Evolutionary conservation across 2,113 vertebrate species (phyloP).

Genomic region (Choloepus hoffmanni): DNA sequence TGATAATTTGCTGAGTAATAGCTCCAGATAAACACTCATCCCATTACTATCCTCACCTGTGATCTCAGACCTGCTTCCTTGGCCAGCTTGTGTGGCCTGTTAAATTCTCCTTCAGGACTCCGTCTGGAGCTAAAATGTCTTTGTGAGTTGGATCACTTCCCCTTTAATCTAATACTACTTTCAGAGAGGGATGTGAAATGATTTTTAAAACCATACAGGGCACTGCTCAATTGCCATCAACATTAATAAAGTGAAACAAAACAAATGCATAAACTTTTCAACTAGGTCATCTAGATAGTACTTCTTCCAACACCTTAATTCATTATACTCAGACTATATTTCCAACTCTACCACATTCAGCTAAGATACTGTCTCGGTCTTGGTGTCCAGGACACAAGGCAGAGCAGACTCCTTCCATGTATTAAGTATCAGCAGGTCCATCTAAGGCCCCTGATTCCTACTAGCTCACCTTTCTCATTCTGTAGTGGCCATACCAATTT

Average conservation of each 20-base stretch:
- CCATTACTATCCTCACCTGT: background rate
- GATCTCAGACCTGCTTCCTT: background rate
- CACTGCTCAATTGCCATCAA: background rate
- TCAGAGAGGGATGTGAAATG: background rate
- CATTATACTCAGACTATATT: background rate
- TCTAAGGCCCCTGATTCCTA: background rate
- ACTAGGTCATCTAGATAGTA: background rate
- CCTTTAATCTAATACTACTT: background rate
- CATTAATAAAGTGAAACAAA: background rate
- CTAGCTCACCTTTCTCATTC: background rate
- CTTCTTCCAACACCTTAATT: background rate
- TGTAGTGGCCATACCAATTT: background rate
- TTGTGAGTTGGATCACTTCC: background rate
- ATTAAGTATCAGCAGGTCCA: background rate
- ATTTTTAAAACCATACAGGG: background rate
- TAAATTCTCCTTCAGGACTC: background rate
- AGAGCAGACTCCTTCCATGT: background rate
- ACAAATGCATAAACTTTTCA: background rate
- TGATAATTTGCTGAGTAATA: background rate
- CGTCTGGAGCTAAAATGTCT: background rate
- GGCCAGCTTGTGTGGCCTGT: background rate
- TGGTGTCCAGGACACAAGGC: background rate
- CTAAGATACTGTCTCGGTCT: background rate
- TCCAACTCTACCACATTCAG: background rate
- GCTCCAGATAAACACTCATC: background rate